Percentiles rank a stretch among this genome's conserved stretches.
Evolutionary conservation across 2,113 vertebrate genomes (phyloP).

Genomic region (Passer montanus): DNA sequence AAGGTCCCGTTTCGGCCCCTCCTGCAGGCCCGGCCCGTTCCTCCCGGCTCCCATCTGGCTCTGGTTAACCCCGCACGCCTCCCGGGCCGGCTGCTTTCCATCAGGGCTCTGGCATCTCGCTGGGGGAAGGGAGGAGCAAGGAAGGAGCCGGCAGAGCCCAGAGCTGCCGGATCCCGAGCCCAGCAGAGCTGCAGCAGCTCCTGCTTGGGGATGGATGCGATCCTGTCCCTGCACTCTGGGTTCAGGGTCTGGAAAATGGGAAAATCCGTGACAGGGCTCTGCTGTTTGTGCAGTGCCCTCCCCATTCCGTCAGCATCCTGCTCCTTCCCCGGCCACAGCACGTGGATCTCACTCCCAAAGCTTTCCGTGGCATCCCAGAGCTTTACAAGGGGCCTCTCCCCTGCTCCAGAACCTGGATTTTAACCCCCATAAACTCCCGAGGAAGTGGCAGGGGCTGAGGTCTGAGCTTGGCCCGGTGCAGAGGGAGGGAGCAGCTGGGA

Average conservation of each 20-base stretch:
- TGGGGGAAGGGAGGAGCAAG: constrained; percentile 13
- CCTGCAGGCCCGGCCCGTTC: neutral
- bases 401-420: neutral
- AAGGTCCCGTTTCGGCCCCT: neutral
- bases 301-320: rapidly evolving
- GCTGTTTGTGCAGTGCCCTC: neutral
- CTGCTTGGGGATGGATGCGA: neutral
- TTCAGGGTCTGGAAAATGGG: rapidly evolving
- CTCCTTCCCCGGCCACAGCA: neutral
- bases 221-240: neutral
- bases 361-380: neutral
- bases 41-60: constrained; percentile 23
- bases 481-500: neutral
- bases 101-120: constrained; percentile 20
- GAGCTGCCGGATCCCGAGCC: neutral
- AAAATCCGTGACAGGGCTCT: neutral
- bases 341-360: neutral
- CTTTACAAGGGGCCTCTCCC: neutral
- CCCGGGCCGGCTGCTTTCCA: constrained; percentile 39
- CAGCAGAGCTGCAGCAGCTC: neutral
- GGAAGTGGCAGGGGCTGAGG: rapidly evolving
- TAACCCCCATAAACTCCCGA: rapidly evolving
- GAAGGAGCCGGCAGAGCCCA: neutral
- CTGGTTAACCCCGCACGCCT: constrained; percentile 15
- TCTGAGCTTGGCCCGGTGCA: rapidly evolving